A percentile compares a stretch with the other conserved stretches of the same genome.
Conservation (phyloP, 2,113 vertebrate genomes). For the Chlorodrepanis virens region DNA sequence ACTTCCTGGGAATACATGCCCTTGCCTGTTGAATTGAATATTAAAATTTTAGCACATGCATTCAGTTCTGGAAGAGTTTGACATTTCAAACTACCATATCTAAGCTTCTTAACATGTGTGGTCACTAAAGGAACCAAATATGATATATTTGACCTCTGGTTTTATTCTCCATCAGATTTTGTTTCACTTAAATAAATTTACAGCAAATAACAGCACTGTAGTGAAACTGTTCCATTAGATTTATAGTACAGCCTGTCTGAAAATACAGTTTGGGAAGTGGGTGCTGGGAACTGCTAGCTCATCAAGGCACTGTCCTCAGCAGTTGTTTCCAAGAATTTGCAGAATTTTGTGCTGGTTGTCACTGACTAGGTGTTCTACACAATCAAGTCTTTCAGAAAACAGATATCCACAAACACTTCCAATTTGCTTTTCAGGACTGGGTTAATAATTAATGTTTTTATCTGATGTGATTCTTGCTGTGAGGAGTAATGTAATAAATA, state of each 20-base stretch:
- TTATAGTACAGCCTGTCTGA: neutral
- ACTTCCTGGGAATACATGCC: neutral
- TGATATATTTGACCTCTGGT: neutral
- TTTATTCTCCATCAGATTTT: neutral
- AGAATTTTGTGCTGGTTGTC: neutral
- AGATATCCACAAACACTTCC: neutral
- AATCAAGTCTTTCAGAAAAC: neutral
- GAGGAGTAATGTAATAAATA: constrained; percentile 1
- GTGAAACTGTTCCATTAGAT: neutral
- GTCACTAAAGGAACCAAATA: neutral
- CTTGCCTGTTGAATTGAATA: neutral
- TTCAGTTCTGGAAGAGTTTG: neutral
- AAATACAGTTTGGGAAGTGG: neutral
- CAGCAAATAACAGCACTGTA: neutral
- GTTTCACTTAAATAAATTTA: neutral
- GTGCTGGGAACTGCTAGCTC: neutral
- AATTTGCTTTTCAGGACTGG: neutral
- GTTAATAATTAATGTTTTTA: constrained; percentile 1
- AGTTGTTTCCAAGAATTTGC: neutral
- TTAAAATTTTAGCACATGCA: neutral
- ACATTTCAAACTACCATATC: neutral
- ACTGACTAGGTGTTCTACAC: neutral
- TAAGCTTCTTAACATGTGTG: neutral
- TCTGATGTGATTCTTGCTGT: neutral
- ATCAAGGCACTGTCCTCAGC: neutral